Evolutionary conservation across 2,113 vertebrate species (phyloP).

Genomic region (Corythaixoides concolor): DNA sequence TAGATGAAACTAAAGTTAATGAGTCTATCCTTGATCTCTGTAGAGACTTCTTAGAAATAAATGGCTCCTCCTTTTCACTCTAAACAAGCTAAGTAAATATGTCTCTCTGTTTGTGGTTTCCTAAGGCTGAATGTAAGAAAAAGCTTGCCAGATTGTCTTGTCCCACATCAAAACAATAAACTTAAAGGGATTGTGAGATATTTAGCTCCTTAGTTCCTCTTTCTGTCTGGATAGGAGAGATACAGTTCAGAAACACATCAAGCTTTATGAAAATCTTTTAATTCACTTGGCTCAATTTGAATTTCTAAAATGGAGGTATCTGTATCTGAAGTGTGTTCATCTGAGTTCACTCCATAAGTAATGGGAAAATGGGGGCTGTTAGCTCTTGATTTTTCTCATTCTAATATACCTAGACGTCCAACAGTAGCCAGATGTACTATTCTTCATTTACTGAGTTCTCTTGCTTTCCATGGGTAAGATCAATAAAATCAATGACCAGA

Average conservation of each 20-base stretch:
- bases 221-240: neutral
- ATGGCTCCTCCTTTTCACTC: neutral
- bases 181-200: neutral
- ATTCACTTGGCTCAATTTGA: neutral
- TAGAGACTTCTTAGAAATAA: slow-evolving; percentile 3
- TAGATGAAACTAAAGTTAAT: slow-evolving; percentile 31
- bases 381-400: neutral
- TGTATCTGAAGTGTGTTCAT: neutral
- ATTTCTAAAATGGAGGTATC: neutral
- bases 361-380: neutral
- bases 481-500: neutral
- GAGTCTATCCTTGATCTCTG: neutral
- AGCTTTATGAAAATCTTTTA: neutral
- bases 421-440: neutral
- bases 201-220: neutral
- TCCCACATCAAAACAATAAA: neutral
- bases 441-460: neutral
- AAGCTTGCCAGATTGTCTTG: neutral
- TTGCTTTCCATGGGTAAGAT: neutral
- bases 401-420: neutral
- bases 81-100: neutral
- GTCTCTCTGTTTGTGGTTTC: neutral
- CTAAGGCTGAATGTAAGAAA: neutral
- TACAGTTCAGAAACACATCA: neutral
- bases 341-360: neutral